phyloP scores from a whole-genome alignment of 2,888 invertebrate species.

The Nomada goodeniana region DNA sequence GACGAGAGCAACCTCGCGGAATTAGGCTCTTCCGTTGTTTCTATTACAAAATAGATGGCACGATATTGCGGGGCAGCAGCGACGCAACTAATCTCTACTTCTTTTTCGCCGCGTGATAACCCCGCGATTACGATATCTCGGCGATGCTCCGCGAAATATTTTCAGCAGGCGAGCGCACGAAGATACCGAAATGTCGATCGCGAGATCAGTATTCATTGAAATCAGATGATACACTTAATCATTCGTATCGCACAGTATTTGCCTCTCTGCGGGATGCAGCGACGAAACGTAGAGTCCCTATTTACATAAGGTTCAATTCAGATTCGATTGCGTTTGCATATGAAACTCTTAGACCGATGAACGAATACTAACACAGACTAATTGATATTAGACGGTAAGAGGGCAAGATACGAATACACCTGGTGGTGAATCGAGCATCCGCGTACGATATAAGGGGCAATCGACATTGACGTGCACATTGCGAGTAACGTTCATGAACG shows the following conservation, averaged over 20 bases:
- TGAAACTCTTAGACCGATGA: not conserved
- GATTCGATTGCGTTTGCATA: not conserved
- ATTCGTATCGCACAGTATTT: conserved; percentile 1
- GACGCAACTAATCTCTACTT: conserved; percentile 66
- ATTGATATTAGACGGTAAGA: not conserved
- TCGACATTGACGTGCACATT: conserved; percentile 76
- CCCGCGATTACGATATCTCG: conserved; percentile 36
- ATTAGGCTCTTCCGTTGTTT: conserved; percentile 84
- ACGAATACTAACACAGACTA: not conserved
- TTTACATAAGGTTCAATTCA: not conserved
- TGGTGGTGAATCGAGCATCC: conserved; percentile 32
- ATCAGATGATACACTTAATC: conserved; percentile 5
- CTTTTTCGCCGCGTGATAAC: conserved; percentile 63
- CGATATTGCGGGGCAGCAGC: conserved; percentile 80
- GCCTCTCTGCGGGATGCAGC: not conserved
- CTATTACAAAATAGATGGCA: conserved; percentile 84
- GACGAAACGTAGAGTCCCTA: not conserved
- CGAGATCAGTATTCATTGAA: not conserved
- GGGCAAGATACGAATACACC: conserved; percentile 37
- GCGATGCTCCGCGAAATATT: conserved; percentile 12
- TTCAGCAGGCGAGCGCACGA: not conserved
- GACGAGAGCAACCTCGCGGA: conserved; percentile 78
- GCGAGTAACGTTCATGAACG: conserved; percentile 68
- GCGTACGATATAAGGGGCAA: conserved; percentile 58
- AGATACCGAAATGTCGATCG: not conserved